Evolutionary conservation across 64 coral and sea anemone genomes (phyloP).

Genomic region (Stichodactyla mertensii): DNA sequence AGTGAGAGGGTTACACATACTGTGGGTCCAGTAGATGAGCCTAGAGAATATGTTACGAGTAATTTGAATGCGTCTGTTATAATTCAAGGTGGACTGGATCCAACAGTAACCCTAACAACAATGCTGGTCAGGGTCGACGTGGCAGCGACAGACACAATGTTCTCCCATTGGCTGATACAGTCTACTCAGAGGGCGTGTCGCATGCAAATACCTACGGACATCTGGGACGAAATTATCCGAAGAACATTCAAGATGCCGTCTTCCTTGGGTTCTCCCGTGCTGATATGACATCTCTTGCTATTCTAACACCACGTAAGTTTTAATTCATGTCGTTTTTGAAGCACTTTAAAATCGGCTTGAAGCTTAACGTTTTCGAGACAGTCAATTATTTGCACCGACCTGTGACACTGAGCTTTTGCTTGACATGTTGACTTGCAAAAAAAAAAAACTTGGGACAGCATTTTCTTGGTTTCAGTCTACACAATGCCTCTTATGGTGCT

Average conservation of each 20-base stretch:
- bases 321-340: background rate
- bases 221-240: conserved; percentile 70
- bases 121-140: conserved; percentile 78
- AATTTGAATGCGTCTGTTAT: background rate
- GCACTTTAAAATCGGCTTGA: background rate
- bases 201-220: conserved; percentile 19
- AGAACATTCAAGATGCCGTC: conserved; percentile 50
- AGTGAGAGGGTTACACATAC: too few species aligned
- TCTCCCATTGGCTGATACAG: conserved; percentile 40
- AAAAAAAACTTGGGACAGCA: too few species aligned
- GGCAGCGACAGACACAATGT: conserved; percentile 86
- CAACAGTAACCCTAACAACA: conserved; percentile 86
- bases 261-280: conserved; percentile 71
- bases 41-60: too few species aligned
- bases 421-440: too few species aligned
- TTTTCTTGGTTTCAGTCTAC: too few species aligned
- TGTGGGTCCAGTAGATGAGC: too few species aligned
- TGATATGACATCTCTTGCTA: conserved; percentile 49
- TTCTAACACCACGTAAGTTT: background rate
- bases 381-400: too few species aligned
- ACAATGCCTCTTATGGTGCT: too few species aligned
- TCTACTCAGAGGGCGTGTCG: background rate
- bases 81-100: conserved; percentile 87
- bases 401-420: too few species aligned
- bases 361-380: too few species aligned